A percentile compares a stretch with the other conserved stretches of the same genome.
Conservation (phyloP, 2,113 vertebrate species). For the Xerus inauris region DNA sequence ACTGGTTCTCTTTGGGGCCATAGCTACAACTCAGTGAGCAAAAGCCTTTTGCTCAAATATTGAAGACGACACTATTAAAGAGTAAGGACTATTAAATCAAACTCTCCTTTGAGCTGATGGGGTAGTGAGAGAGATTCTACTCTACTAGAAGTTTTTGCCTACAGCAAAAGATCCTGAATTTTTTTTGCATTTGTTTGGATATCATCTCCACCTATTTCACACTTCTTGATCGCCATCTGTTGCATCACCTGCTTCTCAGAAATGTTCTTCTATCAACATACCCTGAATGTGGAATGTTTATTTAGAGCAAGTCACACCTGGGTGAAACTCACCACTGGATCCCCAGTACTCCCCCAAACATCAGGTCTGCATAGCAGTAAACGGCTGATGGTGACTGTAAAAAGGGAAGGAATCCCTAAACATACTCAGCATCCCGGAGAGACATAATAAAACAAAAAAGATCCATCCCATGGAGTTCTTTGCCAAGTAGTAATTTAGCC, state of each 20-base stretch:
- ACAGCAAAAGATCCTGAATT: not conserved
- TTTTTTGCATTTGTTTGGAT: not conserved
- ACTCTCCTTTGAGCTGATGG: not conserved
- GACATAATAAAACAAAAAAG: not conserved
- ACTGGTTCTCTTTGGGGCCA: not conserved
- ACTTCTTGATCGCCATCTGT: not conserved
- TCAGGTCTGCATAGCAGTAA: not conserved
- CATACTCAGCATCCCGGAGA: not conserved
- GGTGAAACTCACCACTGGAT: not conserved
- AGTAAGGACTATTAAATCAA: not conserved
- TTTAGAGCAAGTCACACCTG: not conserved
- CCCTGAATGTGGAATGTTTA: not conserved
- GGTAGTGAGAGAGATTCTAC: not conserved
- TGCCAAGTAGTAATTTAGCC: not conserved
- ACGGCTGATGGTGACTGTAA: not conserved
- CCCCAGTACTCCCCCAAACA: not conserved
- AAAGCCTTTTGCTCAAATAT: not conserved
- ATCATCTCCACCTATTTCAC: no score
- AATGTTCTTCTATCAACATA: not conserved
- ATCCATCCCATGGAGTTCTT: not conserved
- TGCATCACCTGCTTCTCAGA: not conserved
- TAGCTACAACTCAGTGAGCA: not conserved
- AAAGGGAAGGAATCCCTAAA: not conserved
- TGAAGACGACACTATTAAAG: not conserved
- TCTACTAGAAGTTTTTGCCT: not conserved